Base-by-base conservation (phyloP, 2,113 vertebrate genomes). In the Trogon surrucura region DNA sequence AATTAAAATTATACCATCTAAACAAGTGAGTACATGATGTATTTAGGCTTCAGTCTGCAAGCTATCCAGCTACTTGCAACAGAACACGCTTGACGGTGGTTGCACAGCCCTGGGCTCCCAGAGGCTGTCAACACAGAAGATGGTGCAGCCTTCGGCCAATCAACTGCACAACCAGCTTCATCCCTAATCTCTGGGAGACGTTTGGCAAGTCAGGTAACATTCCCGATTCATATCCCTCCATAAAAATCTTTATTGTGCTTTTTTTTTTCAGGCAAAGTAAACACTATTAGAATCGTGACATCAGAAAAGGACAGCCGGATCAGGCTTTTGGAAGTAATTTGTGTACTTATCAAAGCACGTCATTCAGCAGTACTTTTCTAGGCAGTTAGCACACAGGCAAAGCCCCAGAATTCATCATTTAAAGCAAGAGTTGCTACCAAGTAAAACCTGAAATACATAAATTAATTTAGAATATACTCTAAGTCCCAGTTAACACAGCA, bases 191-290 rank as follows among this genome's bases (percentile, higher is more conserved):
- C 92, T 47, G 36, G 22, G 69, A 93, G 88, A 94, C 75, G 83
- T 95, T 94, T 91, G 95, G 67, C 75, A 95, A 75, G 38, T 29
- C 65, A 4, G 2, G 60, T 70, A 73, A 25, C 9, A 9, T 38
- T 82, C 58, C 74, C 58, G 67, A 34, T 30, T 92, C 80, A 74
- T 62, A 86, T 47, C 25, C 41, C 45, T 51, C 85, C 77, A 91
- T 95, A 93, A 96, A 41, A 95, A 74, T 44, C 47, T 92, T 88
- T 67, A 92, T 38, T 47, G 64, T 32, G 69, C 56, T 41, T 74
- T 85, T 80, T 41, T 38, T 62, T 74, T 62, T 32, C 51, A 34
- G 45, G 75, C 36, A 88, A 73, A 54, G 90, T 77, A 97, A 97
- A 95, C 47, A 93, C 75, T 58, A 85, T 88, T 74, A 92, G 30